A percentile compares a stretch with the other conserved stretches of the same genome.
Conservation (phyloP, 2,888 invertebrate species). For the Sphaerophoria taeniata region DNA sequence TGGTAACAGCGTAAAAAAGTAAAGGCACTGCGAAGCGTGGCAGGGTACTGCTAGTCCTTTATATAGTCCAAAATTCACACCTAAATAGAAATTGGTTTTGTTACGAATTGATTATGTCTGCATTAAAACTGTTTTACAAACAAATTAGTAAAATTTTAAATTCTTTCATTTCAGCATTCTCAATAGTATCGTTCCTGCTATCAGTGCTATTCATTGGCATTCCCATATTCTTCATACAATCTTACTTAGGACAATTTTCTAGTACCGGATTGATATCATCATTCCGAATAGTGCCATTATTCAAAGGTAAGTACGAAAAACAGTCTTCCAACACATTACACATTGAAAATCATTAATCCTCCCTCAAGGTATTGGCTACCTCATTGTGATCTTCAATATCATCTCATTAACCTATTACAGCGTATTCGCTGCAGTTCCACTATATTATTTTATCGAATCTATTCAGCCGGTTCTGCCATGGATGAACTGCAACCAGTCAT, state of each 20-base stretch:
- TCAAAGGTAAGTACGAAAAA: slow-evolving; percentile 88
- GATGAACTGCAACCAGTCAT: slow-evolving; percentile 89
- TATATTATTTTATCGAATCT: slow-evolving; percentile 90
- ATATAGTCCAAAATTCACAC: too few relatives aligned
- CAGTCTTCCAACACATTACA: background rate
- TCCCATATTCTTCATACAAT: slow-evolving; percentile 94
- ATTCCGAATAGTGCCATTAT: slow-evolving; percentile 92
- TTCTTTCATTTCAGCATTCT: slow-evolving; percentile 76
- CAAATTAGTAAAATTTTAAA: background rate
- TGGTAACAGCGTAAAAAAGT: too few relatives aligned
- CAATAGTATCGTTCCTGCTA: slow-evolving; percentile 78
- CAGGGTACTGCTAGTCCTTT: too few relatives aligned
- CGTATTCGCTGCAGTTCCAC: slow-evolving; percentile 92
- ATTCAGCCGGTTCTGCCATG: slow-evolving; percentile 88
- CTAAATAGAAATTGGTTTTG: too few relatives aligned
- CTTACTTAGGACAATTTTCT: slow-evolving; percentile 93
- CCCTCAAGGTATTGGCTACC: slow-evolving; percentile 84
- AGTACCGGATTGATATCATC: slow-evolving; percentile 92
- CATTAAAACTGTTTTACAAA: too few relatives aligned
- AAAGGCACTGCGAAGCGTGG: too few relatives aligned
- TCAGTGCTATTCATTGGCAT: slow-evolving; percentile 83
- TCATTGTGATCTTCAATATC: slow-evolving; percentile 90
- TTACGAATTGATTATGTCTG: too few relatives aligned
- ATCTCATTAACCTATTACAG: slow-evolving; percentile 93
- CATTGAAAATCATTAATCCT: background rate